phyloP scores from a whole-genome alignment of 2,113 vertebrate genomes.

The Chiloscyllium plagiosum region DNA sequence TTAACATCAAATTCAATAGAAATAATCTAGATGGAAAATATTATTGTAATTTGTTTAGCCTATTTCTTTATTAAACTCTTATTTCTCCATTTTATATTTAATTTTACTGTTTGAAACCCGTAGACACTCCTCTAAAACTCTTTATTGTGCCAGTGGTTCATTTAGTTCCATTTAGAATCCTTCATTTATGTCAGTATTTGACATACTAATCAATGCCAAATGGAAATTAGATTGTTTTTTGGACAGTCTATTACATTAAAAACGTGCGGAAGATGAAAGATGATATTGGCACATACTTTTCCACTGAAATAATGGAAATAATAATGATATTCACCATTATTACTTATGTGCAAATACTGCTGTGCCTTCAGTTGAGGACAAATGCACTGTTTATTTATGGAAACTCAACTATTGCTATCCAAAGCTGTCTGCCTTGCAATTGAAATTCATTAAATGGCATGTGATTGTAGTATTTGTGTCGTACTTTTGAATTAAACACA shows the following conservation, averaged over 20 bases:
- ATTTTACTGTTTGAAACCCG: neutral
- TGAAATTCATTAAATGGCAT: no score
- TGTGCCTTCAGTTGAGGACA: no score
- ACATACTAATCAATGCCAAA: neutral
- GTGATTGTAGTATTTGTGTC: no score
- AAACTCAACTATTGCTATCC: no score
- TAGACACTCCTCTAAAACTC: neutral
- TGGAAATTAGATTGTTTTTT: neutral
- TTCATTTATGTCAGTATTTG: neutral
- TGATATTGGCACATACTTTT: no score
- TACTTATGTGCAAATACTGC: no score
- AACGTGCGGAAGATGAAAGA: no score
- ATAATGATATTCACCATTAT: no score
- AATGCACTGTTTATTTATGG: no score
- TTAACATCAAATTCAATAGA: neutral
- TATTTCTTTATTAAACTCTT: neutral
- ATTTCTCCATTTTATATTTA: neutral
- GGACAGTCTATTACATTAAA: neutral
- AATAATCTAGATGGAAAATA: neutral
- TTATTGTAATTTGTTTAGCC: neutral
- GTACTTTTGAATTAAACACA: no score
- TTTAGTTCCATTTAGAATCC: neutral
- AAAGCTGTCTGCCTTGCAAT: no score
- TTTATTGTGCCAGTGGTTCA: neutral
- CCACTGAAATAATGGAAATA: no score